These are phyloP conservation scores for Alectoris magna DNA, from an alignment of 2,797 vertebrate species.

Conservation along the genomic window DNA sequence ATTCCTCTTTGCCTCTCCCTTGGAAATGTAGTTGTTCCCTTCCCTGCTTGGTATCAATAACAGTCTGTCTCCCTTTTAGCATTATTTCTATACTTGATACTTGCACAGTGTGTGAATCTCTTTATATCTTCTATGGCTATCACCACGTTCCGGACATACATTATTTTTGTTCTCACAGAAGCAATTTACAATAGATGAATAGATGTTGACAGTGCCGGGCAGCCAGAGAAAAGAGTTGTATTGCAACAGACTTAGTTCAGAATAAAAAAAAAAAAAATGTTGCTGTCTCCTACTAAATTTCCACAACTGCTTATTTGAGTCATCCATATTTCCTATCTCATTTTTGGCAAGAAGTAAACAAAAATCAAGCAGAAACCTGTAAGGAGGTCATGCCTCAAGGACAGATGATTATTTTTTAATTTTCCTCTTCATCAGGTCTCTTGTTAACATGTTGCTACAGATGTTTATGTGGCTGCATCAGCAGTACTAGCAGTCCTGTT, in stretches of 20 bases:
- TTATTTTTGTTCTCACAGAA: conserved; percentile 39
- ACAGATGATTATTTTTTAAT: neutral
- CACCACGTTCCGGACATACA: conserved; percentile 15
- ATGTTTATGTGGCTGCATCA: neutral
- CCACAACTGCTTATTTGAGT: neutral
- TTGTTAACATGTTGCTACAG: neutral
- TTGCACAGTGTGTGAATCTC: conserved; percentile 46
- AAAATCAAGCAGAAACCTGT: neutral
- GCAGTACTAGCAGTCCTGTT: neutral
- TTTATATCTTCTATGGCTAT: conserved; percentile 45
- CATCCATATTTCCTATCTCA: neutral
- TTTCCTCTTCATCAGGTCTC: neutral
- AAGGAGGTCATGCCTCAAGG: neutral
- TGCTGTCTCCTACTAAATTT: neutral
- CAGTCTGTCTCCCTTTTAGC: conserved; percentile 55
- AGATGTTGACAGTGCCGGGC: conserved; percentile 43
- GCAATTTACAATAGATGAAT: conserved; percentile 42
- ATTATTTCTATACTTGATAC: conserved; percentile 39
- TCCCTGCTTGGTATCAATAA: conserved; percentile 65
- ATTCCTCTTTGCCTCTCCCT: conserved; percentile 61
- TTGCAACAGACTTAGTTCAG: conserved; percentile 16
- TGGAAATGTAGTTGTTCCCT: conserved; percentile 69
- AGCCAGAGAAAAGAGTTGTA: conserved; percentile 6
- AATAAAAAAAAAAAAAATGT: conserved; percentile 16
- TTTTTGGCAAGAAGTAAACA: conserved; percentile 26